A percentile compares a stretch with the other conserved stretches of the same genome.
phyloP scores from a whole-genome alignment of 2,888 invertebrate species.

The Neocrepidodera transversa region DNA sequence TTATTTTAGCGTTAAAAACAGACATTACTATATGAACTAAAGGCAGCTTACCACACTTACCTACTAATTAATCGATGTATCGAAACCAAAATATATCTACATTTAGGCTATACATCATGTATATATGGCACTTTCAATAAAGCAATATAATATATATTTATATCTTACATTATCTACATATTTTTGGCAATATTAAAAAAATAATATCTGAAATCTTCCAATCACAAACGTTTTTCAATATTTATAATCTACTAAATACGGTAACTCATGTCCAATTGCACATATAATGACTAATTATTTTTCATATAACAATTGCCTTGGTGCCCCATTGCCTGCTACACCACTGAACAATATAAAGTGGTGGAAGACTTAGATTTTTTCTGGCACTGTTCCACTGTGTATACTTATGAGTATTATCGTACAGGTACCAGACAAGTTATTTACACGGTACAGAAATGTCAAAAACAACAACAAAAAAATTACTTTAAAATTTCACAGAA shows the following conservation, averaged over 20 bases:
- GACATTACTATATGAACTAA: constrained; percentile 48
- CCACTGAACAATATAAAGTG: constrained; percentile 53
- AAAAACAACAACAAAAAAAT: constrained; percentile 7
- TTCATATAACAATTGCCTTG: constrained; percentile 52
- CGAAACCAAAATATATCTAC: constrained; percentile 41
- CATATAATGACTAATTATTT: constrained; percentile 50
- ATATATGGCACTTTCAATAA: constrained; percentile 55
- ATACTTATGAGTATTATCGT: constrained; percentile 58
- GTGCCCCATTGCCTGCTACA: constrained; percentile 58
- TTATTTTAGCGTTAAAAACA: not conserved
- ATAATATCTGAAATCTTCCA: constrained; percentile 49
- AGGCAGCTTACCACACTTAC: constrained; percentile 51
- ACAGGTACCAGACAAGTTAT: constrained; percentile 60
- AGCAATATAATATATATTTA: constrained; percentile 39
- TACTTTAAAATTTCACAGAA: too few species aligned
- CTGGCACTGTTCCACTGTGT: constrained; percentile 56
- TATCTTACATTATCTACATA: constrained; percentile 50
- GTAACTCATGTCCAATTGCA: constrained; percentile 53
- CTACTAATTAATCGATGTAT: constrained; percentile 37
- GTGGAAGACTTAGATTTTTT: constrained; percentile 61
- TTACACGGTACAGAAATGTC: constrained; percentile 41
- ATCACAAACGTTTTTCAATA: constrained; percentile 48
- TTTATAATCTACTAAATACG: constrained; percentile 47
- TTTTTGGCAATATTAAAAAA: constrained; percentile 49
- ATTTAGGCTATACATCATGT: constrained; percentile 51